Percentiles rank a stretch among this genome's conserved stretches.
Conservation (phyloP, 2,888 invertebrate species). For the Pyrgus malvae region DNA sequence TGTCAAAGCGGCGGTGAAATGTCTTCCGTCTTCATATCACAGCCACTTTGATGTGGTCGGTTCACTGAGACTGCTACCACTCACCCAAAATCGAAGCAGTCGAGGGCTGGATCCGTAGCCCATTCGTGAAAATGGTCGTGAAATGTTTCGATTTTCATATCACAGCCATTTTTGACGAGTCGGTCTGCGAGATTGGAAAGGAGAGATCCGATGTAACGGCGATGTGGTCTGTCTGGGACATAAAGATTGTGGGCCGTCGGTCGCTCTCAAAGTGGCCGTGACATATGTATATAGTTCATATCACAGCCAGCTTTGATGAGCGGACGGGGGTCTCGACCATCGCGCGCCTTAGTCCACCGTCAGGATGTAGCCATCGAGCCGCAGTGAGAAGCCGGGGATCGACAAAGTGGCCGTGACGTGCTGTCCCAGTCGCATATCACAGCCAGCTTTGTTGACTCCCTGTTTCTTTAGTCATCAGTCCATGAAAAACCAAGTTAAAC, state of each 20-base stretch:
- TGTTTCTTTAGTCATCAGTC: too few relatives aligned
- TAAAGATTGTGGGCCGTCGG: slow-evolving; percentile 47
- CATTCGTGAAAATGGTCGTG: slow-evolving; percentile 86
- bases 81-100: slow-evolving; percentile 8
- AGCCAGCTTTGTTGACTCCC: slow-evolving; percentile 92
- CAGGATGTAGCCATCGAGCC: too few relatives aligned
- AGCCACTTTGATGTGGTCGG: slow-evolving; percentile 98
- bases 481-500: too few relatives aligned
- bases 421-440: slow-evolving; percentile 87
- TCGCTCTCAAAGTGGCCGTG: slow-evolving; percentile 96
- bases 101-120: slow-evolving; percentile 53
- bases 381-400: slow-evolving; percentile 28
- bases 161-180: slow-evolving; percentile 98
- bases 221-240: too few relatives aligned
- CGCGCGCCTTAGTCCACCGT: not conserved
- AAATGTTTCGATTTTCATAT: slow-evolving; percentile 79
- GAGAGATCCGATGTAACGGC: too few relatives aligned
- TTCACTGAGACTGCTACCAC: slow-evolving; percentile 59
- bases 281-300: slow-evolving; percentile 91
- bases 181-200: slow-evolving; percentile 85
- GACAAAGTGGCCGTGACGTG: slow-evolving; percentile 92
- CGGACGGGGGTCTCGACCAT: slow-evolving; percentile 47
- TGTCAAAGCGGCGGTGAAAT: slow-evolving; percentile 96
- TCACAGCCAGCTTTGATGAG: slow-evolving; percentile 99
- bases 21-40: slow-evolving; percentile 89